Evolutionary conservation across 2,888 invertebrate species (phyloP), one percentile per base, ranked within the genome.

Genomic region (Drosophila pseudotakahashii): DNA sequence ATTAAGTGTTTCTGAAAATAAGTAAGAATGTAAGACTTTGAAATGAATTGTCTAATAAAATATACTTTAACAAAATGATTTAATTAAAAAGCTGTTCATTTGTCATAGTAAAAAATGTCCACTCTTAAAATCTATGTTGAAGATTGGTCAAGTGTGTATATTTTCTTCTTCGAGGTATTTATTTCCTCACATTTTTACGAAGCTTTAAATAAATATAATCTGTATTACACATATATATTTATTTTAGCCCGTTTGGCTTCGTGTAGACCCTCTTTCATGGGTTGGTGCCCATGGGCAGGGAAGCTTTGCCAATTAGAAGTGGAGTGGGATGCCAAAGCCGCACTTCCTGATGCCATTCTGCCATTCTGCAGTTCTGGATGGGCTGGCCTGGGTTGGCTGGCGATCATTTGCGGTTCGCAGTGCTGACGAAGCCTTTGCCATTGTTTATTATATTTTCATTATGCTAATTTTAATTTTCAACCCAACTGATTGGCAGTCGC

Each of bases 391-490:
- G 13, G 13, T 57, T 36, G 37, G 16, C 53, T 36, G 32, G 16
- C 47, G 47, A 52, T 72, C 53, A 67, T 67, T 64, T 67, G 75
- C 68, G 66, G 55, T 51, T 57, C 48, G 50, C 66, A 44, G 51
- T 52, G 61, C 67, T 58, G 75, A 41, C 42, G 41, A 60, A 39
- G 68, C 45, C 47, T 30, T 62, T 19, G 41, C 63, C 71, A 68
- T 73, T 86, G 87, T 84, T 85, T 80, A 88, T 88, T 84, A 79
- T 83, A 88, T 84, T 88, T 84, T 85, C 81, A 73, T 81, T 88
- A 85, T 85, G 84, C 81, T 83, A 85, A 85, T 85, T 85, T 88
- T 64, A 83, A 81, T 85, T 86, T 81, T 60, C 79, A 85, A 69
- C 77, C 79, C 77, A 54, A 76, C 74, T 74, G 66, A 87, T 84